A percentile compares a stretch with the other conserved stretches of the same genome.
phyloP scores from a whole-genome alignment of 1,140 invertebrate genomes.

The Octopus bimaculoides region DNA sequence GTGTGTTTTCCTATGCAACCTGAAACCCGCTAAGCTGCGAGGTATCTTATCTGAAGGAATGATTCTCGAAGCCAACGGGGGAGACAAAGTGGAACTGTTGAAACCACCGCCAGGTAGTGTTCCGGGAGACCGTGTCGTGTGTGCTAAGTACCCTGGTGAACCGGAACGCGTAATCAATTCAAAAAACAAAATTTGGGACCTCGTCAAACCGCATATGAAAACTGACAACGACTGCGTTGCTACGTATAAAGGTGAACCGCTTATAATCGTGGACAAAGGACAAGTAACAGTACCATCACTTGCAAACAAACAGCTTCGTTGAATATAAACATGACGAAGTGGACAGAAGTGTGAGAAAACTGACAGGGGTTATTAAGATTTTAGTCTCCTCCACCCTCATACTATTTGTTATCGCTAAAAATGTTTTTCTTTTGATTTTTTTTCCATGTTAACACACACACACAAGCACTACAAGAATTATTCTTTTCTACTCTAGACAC shows the following conservation, averaged over 20 bases:
- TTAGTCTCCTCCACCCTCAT: too few relatives aligned
- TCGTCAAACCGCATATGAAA: constrained; percentile 79
- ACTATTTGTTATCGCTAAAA: too few relatives aligned
- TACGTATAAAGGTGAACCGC: constrained; percentile 72
- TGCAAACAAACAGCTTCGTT: constrained; percentile 60
- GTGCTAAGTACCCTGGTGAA: constrained; percentile 70
- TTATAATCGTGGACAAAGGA: constrained; percentile 74
- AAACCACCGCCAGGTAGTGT: constrained; percentile 68
- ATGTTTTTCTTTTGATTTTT: too few relatives aligned
- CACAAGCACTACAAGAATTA: too few relatives aligned
- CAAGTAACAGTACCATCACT: constrained; percentile 68
- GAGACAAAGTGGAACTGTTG: constrained; percentile 69
- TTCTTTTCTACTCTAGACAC: too few relatives aligned
- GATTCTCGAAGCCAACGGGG: constrained; percentile 86
- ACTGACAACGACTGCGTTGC: constrained; percentile 71
- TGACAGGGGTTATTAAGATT: too few relatives aligned
- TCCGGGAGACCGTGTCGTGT: constrained; percentile 76
- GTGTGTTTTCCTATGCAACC: constrained; percentile 81
- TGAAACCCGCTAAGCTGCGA: constrained; percentile 91
- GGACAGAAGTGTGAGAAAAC: too few relatives aligned
- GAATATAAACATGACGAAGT: neutral
- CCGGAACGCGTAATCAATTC: constrained; percentile 84
- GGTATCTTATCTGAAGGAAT: constrained; percentile 81
- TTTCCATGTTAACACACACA: too few relatives aligned
- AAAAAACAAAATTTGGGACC: constrained; percentile 94